phyloP scores from a whole-genome alignment of 2,888 invertebrate genomes.

The Netelia inedita region DNA sequence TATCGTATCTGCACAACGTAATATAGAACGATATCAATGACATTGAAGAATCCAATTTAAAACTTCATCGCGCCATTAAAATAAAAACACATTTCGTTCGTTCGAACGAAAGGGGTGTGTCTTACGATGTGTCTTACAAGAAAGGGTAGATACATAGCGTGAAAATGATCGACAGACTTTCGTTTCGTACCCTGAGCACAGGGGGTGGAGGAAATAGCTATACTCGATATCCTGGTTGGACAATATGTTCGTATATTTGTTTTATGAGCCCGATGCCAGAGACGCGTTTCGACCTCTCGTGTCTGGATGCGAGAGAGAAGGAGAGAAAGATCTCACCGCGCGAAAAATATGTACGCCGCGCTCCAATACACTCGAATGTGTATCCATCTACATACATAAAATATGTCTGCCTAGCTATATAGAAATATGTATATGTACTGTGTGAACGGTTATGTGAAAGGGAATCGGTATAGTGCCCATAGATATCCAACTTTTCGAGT shows the following conservation, averaged over 20 bases:
- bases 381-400: constrained; percentile 17
- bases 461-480: constrained; percentile 51
- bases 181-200: constrained; percentile 12
- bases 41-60: background rate
- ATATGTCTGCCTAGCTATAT: constrained; percentile 13
- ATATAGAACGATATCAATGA: background rate
- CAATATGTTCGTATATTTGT: constrained; percentile 31
- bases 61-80: background rate
- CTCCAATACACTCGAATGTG: constrained; percentile 51
- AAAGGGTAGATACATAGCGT: background rate
- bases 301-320: too few species aligned
- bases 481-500: constrained; percentile 63
- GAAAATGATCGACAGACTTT: constrained; percentile 58
- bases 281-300: constrained; percentile 10
- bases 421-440: background rate
- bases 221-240: constrained; percentile 56
- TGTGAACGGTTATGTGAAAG: constrained; percentile 13
- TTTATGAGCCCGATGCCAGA: background rate
- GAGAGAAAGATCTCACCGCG: background rate
- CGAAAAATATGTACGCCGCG: constrained; percentile 19
- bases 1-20: background rate
- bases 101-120: too few species aligned
- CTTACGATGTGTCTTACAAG: background rate
- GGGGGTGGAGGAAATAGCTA: constrained; percentile 27
- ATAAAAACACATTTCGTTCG: background rate